Percentiles rank a stretch among this genome's conserved stretches.
Conservation (phyloP, 2,113 vertebrate genomes). For the Trachemys scripta region DNA sequence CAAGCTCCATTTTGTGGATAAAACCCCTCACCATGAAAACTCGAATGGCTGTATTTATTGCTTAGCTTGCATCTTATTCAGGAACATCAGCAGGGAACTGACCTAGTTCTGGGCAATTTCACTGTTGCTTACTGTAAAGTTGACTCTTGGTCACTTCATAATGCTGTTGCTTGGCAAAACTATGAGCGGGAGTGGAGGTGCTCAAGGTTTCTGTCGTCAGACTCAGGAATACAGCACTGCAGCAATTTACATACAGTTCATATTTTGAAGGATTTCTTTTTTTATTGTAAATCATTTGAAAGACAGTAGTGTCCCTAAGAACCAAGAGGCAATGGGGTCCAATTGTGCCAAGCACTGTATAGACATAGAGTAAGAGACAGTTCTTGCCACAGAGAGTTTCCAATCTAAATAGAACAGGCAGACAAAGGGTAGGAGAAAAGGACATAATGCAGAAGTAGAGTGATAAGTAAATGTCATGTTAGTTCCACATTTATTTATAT, state of each 20-base stretch:
- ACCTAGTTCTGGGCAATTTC: background rate
- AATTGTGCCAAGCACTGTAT: background rate
- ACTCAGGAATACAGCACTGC: rapidly evolving
- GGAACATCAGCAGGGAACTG: background rate
- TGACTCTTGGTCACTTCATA: background rate
- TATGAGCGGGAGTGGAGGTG: background rate
- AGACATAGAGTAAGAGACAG: background rate
- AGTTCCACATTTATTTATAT: background rate
- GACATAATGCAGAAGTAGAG: background rate
- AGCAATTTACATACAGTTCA: background rate
- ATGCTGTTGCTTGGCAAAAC: background rate
- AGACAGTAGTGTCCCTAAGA: background rate
- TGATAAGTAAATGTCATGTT: background rate
- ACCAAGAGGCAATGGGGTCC: background rate
- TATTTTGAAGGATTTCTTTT: background rate
- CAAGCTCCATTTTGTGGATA: background rate
- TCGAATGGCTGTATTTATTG: background rate
- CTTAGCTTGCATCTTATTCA: background rate
- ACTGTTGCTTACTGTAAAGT: background rate
- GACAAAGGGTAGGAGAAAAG: background rate
- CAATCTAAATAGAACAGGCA: background rate
- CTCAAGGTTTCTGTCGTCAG: background rate
- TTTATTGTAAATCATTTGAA: background rate
- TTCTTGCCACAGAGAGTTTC: constrained; percentile 25
- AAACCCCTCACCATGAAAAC: background rate